These are phyloP conservation scores for Ceratothoa steindachneri DNA, from an alignment of 2,888 invertebrate species.

Conservation along the genomic window DNA sequence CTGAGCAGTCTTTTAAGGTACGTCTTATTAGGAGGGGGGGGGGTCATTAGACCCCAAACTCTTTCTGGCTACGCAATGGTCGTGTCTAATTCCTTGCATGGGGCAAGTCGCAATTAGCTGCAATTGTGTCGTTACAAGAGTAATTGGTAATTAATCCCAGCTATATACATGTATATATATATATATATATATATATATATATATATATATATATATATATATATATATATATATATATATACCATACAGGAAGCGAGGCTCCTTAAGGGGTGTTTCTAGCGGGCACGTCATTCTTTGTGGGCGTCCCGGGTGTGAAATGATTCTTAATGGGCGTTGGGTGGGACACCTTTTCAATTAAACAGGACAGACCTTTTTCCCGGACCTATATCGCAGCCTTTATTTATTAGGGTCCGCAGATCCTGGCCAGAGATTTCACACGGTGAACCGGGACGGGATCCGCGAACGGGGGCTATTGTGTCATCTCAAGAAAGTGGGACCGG, in stretches of 20 bases:
- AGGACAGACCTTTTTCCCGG: not conserved
- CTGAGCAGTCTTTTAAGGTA: no score
- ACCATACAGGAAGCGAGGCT: not conserved
- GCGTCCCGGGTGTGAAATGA: not conserved
- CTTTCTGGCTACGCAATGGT: no score
- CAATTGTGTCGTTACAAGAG: not conserved
- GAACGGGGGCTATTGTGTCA: no score
- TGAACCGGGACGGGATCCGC: not conserved
- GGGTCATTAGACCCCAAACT: no score
- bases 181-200: not conserved
- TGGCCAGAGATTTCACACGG: not conserved
- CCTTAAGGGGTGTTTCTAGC: not conserved
- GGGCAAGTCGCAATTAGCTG: not conserved
- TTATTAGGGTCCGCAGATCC: not conserved
- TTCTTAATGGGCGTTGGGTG: not conserved
- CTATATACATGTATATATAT: not conserved
- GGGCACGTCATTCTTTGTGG: not conserved
- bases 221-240: not conserved
- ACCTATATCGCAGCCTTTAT: not conserved
- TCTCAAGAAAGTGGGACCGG: no score
- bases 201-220: not conserved
- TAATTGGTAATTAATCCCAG: not conserved
- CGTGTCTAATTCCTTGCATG: not conserved
- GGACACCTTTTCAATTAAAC: not conserved
- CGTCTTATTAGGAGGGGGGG: no score